Evolutionary conservation across 2,888 invertebrate genomes (phyloP).

Genomic region (Microchrysa polita): DNA sequence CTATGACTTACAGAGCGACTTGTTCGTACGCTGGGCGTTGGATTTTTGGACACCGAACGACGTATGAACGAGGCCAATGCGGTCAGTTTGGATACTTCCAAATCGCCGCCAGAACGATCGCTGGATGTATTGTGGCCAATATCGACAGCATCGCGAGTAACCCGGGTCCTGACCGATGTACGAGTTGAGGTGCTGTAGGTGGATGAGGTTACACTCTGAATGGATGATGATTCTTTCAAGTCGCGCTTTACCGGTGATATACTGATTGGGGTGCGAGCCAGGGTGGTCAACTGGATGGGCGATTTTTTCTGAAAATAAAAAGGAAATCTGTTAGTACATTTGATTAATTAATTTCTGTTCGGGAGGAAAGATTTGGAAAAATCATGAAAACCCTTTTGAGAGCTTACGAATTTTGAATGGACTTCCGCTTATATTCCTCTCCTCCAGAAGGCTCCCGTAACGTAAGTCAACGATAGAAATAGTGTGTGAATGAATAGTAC

Average conservation of each 20-base stretch:
- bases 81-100: slow-evolving; percentile 58
- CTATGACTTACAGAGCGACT: slow-evolving; percentile 58
- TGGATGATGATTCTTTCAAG: slow-evolving; percentile 39
- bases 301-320: slow-evolving; percentile 37
- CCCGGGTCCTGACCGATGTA: slow-evolving; percentile 55
- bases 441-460: too few species aligned
- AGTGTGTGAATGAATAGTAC: too few species aligned
- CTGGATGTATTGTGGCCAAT: slow-evolving; percentile 55
- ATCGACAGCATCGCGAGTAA: slow-evolving; percentile 52
- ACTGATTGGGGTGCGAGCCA: slow-evolving; percentile 50
- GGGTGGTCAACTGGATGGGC: slow-evolving; percentile 51
- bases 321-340: too few species aligned
- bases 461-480: too few species aligned
- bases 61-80: slow-evolving; percentile 56
- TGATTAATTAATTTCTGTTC: too few species aligned
- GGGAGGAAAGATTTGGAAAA: too few species aligned
- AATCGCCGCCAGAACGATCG: slow-evolving; percentile 48
- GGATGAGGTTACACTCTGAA: slow-evolving; percentile 53
- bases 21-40: slow-evolving; percentile 52
- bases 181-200: slow-evolving; percentile 57
- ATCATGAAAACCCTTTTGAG: too few species aligned
- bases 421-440: too few species aligned
- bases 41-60: slow-evolving; percentile 59
- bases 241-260: slow-evolving; percentile 54
- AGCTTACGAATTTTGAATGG: too few species aligned